Base-by-base conservation (phyloP, 2,797 vertebrate genomes). In the Amblyopsis hoosieri region DNA sequence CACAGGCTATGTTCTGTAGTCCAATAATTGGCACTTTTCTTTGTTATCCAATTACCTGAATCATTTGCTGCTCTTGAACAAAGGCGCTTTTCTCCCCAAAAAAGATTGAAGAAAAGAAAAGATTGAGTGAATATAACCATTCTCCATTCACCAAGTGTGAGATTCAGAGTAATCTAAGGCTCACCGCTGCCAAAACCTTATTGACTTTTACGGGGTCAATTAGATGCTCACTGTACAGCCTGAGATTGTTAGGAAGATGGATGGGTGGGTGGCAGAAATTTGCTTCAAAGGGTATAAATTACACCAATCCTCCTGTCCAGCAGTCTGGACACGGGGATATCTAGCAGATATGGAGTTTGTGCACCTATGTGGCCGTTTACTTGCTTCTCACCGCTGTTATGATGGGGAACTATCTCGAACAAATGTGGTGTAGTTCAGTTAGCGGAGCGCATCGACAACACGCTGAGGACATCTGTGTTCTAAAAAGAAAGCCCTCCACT, bases 51-150 rank as follows among this genome's bases (percentile, higher is more conserved):
- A 74, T 75, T 69, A 62, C 31, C 37, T 7, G 2, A 53, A 17
- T 72, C 60, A 63, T 73, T 74, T 77, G n/a, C 56, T 59, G 60
- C 62, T 66, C 33, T 69, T 67, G 42, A 71, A 64, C 62, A 33
- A 52, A 56, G 19, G 19, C 19, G 23, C 33, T 67, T 47, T 15
- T 33, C 11, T 15, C 56, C 48, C 11, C n/a, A n/a, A n/a, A n/a
- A n/a, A n/a, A n/a, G n/a, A n/a, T n/a, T n/a, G n/a, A n/a, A n/a
- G n/a, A n/a, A n/a, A n/a, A n/a, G 46, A 42, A 42, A 42, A 8
- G 37, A 42, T 52, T 46, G 12, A 19, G 10, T 45, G 29, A 53
- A 64, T 58, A 33, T 11, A 55, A 54, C 51, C 55, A 57, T 6
- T 62, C 31, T 42, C 46, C 55, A 50, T 47, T 64, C 64, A 58